These are phyloP conservation scores for Anolis apletophallus DNA, from an alignment of 2,797 vertebrate genomes.

Conservation along the genomic window DNA sequence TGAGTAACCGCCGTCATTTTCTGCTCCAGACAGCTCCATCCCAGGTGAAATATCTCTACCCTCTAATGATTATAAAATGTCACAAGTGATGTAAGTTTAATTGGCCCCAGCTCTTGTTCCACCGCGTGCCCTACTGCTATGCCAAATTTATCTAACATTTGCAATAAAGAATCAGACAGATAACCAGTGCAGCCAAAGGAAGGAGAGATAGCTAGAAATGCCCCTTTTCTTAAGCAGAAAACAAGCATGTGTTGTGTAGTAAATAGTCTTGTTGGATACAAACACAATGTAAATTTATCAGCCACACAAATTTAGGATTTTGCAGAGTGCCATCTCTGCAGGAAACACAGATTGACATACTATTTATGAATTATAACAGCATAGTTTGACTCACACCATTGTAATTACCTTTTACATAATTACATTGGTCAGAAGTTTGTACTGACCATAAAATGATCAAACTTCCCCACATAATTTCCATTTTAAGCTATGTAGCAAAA, in stretches of 20 bases:
- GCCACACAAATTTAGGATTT: not conserved
- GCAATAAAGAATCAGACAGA: slow-evolving; percentile 32
- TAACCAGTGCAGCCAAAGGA: not conserved
- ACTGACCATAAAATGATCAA: too few relatives aligned
- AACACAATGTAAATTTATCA: not conserved
- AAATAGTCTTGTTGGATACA: not conserved
- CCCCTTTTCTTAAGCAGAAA: not conserved
- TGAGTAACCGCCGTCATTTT: slow-evolving; percentile 73
- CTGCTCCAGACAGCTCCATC: slow-evolving; percentile 65
- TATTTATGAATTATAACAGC: too few relatives aligned
- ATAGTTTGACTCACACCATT: too few relatives aligned
- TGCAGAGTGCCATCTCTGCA: not conserved
- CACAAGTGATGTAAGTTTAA: slow-evolving; percentile 71
- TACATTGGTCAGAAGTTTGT: too few relatives aligned
- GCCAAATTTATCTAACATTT: slow-evolving; percentile 45
- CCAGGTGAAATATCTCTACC: slow-evolving; percentile 70
- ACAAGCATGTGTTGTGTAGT: not conserved
- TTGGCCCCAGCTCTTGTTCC: slow-evolving; percentile 50
- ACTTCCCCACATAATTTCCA: too few relatives aligned
- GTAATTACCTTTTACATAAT: too few relatives aligned
- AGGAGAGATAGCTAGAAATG: not conserved
- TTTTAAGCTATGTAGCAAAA: too few relatives aligned
- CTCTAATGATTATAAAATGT: slow-evolving; percentile 68
- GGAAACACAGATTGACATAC: not conserved
- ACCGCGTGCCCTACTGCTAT: not conserved